A percentile compares a stretch with the other conserved stretches of the same genome.
Evolutionary conservation across 2,113 vertebrate species (phyloP).

Genomic region (Cynocephalus volans): DNA sequence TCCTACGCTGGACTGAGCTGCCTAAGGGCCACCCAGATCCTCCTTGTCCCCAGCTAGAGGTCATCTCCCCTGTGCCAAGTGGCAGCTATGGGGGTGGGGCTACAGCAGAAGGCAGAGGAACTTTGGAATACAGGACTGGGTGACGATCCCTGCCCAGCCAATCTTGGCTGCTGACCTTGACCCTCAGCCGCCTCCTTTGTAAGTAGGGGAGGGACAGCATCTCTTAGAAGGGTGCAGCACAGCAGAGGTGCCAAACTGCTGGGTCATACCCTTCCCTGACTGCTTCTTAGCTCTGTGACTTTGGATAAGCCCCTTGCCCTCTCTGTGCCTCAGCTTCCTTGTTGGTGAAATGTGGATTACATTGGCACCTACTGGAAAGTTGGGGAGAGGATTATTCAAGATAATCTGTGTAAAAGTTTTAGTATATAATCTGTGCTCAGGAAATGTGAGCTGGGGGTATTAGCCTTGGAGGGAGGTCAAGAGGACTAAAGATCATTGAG

Average conservation of each 20-base stretch:
- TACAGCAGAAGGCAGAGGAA: background rate
- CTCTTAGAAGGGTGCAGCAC: background rate
- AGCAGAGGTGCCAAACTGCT: background rate
- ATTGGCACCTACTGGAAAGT: background rate
- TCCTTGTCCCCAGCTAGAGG: background rate
- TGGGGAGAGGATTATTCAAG: background rate
- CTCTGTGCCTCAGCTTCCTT: background rate
- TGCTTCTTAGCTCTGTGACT: background rate
- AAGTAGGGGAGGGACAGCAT: background rate
- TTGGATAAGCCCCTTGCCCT: background rate
- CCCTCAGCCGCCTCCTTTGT: background rate
- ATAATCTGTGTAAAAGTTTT: background rate
- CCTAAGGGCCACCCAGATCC: accelerated
- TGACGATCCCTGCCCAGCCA: too few relatives aligned
- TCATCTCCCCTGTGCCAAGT: background rate
- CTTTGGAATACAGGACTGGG: background rate
- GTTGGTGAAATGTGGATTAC: background rate
- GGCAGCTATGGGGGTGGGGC: background rate
- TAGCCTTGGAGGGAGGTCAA: background rate
- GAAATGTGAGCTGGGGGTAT: background rate
- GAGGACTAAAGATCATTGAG: background rate
- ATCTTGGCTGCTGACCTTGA: background rate
- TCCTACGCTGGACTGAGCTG: background rate
- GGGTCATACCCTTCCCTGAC: background rate
- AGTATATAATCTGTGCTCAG: background rate